phyloP scores from a whole-genome alignment of 2,797 vertebrate species.

The Onychomys arenicola region DNA sequence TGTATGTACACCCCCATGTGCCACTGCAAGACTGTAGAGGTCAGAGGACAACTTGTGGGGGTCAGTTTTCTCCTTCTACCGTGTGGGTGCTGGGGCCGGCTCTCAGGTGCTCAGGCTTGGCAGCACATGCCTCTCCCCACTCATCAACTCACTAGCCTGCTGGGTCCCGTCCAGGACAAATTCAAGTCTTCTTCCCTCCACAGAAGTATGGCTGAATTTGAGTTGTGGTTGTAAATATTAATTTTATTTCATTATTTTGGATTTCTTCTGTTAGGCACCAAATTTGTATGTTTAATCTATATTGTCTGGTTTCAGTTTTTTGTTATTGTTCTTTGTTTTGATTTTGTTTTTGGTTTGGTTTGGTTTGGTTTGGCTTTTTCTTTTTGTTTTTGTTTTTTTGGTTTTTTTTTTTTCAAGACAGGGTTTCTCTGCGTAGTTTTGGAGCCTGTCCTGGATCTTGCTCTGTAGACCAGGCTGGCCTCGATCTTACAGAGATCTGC shows the following conservation, averaged over 20 bases:
- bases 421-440: too few relatives aligned
- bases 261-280: conserved; percentile 46
- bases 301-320: not conserved
- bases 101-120: not conserved
- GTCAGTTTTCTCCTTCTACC: not conserved
- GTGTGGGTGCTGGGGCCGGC: not conserved
- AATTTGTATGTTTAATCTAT: conserved; percentile 13
- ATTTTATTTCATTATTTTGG: conserved; percentile 59
- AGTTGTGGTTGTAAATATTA: conserved; percentile 43
- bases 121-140: not conserved
- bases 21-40: not conserved
- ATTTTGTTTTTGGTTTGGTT: too few relatives aligned
- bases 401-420: too few relatives aligned
- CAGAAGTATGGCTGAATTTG: not conserved
- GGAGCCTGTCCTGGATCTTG: too few relatives aligned
- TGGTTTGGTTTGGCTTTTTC: too few relatives aligned
- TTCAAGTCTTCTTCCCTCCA: not conserved
- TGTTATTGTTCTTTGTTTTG: too few relatives aligned
- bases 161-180: not conserved
- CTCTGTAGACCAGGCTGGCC: too few relatives aligned
- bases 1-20: not conserved
- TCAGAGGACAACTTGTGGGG: not conserved
- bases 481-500: too few relatives aligned
- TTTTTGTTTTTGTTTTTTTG: too few relatives aligned
- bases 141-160: not conserved